These are phyloP conservation scores for Amblyopsis rosae DNA, from an alignment of 2,113 vertebrate species.

Conservation along the genomic window DNA sequence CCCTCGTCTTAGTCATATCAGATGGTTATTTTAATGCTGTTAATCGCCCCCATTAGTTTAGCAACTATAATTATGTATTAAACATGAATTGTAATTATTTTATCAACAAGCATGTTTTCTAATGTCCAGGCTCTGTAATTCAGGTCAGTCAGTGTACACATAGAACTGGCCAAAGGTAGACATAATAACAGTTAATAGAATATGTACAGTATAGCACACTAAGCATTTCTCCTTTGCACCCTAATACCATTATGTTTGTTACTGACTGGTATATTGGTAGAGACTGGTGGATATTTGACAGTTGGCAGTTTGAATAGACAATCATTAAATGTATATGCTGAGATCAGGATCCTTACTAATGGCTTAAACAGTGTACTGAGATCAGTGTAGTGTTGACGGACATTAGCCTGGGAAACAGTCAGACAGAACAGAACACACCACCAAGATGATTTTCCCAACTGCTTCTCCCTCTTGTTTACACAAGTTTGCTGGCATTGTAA, in stretches of 20 bases:
- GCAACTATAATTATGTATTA: no score
- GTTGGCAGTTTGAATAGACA: no score
- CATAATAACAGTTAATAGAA: no score
- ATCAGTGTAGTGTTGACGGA: background rate
- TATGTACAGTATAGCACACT: no score
- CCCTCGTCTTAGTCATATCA: background rate
- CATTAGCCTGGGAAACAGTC: background rate
- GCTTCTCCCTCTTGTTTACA: conserved; percentile 56
- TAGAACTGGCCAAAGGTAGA: no score
- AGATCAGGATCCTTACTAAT: background rate
- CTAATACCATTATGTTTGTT: background rate
- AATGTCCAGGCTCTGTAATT: no score
- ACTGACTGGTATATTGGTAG: background rate
- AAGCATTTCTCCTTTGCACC: no score
- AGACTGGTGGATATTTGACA: no score
- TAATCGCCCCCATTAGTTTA: background rate
- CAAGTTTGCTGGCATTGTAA: conserved; percentile 38
- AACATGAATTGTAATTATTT: no score
- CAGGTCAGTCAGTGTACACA: no score
- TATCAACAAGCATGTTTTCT: no score
- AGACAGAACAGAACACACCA: conserved; percentile 9
- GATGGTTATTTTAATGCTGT: background rate
- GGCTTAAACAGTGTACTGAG: background rate
- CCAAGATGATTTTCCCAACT: conserved; percentile 24
- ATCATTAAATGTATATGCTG: no score